Evolutionary conservation across 2,113 vertebrate genomes (phyloP).

Genomic region (Corythoichthys haematopterus): DNA sequence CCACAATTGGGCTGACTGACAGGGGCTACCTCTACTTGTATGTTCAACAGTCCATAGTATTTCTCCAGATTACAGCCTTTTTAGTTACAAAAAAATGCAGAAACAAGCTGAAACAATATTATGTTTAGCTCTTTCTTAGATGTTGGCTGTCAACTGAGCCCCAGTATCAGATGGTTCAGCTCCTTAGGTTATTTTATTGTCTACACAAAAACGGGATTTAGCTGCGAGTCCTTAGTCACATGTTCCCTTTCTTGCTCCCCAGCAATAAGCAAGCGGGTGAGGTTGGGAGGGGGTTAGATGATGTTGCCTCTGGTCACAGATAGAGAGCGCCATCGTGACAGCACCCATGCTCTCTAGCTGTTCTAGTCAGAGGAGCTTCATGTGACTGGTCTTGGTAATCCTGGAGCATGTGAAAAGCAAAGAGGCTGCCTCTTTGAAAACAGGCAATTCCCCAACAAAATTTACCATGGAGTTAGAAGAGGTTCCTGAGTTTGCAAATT

Average conservation of each 20-base stretch:
- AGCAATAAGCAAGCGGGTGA: conserved; percentile 48
- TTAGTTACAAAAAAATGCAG: neutral
- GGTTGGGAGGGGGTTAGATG: conserved; percentile 13
- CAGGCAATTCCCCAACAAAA: conserved; percentile 37
- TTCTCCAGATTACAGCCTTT: conserved; percentile 4
- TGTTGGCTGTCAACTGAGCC: conserved; percentile 55
- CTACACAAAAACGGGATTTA: conserved; percentile 27
- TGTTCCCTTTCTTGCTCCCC: conserved; percentile 37
- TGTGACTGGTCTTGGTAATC: conserved; percentile 61
- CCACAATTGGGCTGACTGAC: neutral
- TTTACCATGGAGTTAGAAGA: conserved; percentile 25
- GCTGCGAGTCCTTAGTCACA: conserved; percentile 38
- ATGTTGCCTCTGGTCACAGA: conserved; percentile 58
- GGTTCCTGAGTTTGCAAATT: conserved; percentile 34
- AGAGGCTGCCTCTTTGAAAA: conserved; percentile 42
- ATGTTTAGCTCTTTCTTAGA: conserved; percentile 20
- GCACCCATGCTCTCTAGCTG: conserved; percentile 58
- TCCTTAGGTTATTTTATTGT: conserved; percentile 50
- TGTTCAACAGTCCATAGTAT: neutral
- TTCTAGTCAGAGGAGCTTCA: conserved; percentile 62
- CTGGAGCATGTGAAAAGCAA: conserved; percentile 65
- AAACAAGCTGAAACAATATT: conserved; percentile 12
- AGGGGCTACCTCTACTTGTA: neutral
- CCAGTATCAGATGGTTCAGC: conserved; percentile 57
- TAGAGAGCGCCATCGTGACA: conserved; percentile 69